Base-by-base conservation (phyloP, 2,113 vertebrate genomes). In the Chionomys nivalis region DNA sequence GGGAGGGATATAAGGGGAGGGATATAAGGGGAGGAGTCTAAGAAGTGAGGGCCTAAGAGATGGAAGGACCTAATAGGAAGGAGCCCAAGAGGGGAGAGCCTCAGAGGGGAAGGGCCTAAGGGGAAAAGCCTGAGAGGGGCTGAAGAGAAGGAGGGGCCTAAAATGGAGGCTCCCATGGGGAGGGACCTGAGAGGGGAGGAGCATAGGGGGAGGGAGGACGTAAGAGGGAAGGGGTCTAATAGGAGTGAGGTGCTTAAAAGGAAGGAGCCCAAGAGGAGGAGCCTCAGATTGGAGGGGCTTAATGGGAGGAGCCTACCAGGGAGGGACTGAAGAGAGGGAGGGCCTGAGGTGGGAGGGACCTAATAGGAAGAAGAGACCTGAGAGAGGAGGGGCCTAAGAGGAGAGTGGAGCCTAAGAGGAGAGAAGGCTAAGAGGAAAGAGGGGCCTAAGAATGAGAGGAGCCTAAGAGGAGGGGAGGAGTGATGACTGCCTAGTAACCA, bases 401-500 rank as follows among this genome's bases (percentile, higher is more conserved):
- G 10, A 6, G 36, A 72, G 36, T n/a, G 31, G 39, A 24, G 75
- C 2, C 39, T 26, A 42, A 42, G 39, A 44, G 39, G 10, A 6
- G 36, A 72, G 36, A 7, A 7, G 36, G 36, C 16, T 72, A 72
- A 31, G 65, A 31, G 65, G 28, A 72, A 33, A 31, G 21, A 76
- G 72, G 39, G 13, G 73, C 19, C n/a, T 75, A 58, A 33, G n/a
- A 39, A 17, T 72, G 33, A n/a, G 16, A n/a, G 70, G 13, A 72
- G 52, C 52, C 52, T 75, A 58, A 42, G n/a, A 39, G 36, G 86
- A 39, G 72, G 55, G 19, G 26, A 21, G 6, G 23, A 44, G 21
- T 75, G 5, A 33, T 87, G 31, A 94, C 94, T 97, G 78, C 78
- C 91, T 93, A 93, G 94, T 63, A 92, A 90, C 93, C 33, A 82